Conservation (phyloP, 2,113 vertebrate species). For the Cettia cetti region DNA sequence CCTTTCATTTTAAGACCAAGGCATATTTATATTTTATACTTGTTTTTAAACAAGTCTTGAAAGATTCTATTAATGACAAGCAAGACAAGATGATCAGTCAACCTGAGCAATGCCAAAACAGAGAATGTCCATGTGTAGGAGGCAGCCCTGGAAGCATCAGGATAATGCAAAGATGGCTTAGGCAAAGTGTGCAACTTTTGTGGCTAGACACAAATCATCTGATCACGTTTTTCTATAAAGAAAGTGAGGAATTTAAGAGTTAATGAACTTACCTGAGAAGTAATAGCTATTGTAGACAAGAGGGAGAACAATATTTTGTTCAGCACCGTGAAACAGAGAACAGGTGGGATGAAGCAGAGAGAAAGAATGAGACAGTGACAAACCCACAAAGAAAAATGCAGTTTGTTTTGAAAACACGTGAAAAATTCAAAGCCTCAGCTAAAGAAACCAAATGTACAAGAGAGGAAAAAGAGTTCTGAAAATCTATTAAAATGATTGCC, state of each 20-base stretch:
- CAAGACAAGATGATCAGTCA: background rate
- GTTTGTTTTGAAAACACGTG: background rate
- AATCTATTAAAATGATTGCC: background rate
- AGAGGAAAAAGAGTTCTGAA: background rate
- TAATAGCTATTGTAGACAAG: background rate
- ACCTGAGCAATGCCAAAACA: background rate
- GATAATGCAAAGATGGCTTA: background rate
- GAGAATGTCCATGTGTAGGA: background rate
- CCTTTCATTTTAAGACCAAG: background rate
- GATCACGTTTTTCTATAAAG: background rate
- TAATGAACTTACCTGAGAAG: background rate
- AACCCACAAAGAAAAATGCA: background rate
- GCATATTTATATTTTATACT: background rate
- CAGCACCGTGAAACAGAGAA: background rate
- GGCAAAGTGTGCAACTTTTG: background rate
- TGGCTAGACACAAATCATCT: background rate
- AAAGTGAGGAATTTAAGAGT: background rate
- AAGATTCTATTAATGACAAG: background rate
- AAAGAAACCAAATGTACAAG: background rate
- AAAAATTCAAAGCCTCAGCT: background rate
- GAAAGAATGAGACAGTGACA: background rate
- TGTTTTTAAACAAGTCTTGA: background rate
- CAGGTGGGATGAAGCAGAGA: background rate
- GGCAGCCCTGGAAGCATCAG: background rate
- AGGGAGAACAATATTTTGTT: background rate